Conservation (phyloP, 2,888 invertebrate species). For the Nebria salina region DNA sequence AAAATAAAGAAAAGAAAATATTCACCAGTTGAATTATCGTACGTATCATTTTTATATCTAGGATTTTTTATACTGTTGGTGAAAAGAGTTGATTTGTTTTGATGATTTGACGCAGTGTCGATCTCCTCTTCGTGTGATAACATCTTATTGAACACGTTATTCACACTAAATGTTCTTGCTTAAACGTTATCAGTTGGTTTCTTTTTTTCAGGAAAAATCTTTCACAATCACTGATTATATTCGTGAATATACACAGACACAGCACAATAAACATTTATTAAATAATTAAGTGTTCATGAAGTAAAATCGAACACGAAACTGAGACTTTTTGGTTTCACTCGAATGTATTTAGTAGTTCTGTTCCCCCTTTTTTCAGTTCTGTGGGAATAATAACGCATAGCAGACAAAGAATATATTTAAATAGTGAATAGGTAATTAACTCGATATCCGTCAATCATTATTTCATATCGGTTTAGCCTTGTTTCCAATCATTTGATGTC, state of each 20-base stretch:
- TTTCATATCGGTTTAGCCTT: not conserved
- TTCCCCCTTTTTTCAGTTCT: constrained; percentile 7
- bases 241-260: constrained; percentile 4
- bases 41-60: constrained; percentile 37
- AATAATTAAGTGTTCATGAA: not conserved
- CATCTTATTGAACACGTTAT: not conserved
- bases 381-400: not conserved
- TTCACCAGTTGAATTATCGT: constrained; percentile 40
- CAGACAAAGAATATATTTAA: constrained; percentile 13
- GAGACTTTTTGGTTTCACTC: not conserved
- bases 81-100: constrained; percentile 35
- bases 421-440: constrained; percentile 13
- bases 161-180: not conserved
- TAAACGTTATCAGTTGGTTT: not conserved
- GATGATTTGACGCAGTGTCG: constrained; percentile 17
- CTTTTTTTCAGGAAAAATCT: not conserved
- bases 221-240: constrained; percentile 6
- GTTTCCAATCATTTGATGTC: not conserved
- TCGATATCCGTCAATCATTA: not conserved
- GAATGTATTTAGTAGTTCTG: not conserved
- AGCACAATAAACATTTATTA: not conserved
- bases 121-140: not conserved
- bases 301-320: not conserved
- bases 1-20: constrained; percentile 6
- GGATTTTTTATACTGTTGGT: constrained; percentile 38